phyloP scores from a whole-genome alignment of 2,797 vertebrate species.

The Sitta carolinensis region DNA sequence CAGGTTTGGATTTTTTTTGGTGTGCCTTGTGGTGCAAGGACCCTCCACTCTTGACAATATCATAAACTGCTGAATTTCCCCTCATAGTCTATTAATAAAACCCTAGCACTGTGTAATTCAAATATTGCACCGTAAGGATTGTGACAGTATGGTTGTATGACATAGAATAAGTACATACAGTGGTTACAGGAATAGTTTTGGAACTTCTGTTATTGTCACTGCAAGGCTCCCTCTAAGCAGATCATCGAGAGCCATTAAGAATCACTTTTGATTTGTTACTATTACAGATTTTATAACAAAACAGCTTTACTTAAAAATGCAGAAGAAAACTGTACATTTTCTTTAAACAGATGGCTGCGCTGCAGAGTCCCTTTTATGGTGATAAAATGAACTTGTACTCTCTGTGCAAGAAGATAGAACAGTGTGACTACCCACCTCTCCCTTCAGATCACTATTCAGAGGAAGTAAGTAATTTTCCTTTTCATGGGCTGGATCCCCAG shows the following conservation, averaged over 20 bases:
- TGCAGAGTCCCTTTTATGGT: conserved; percentile 98
- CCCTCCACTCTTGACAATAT: neutral
- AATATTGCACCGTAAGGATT: neutral
- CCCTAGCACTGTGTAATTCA: neutral
- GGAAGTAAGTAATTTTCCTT: conserved; percentile 81
- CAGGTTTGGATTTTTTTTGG: neutral
- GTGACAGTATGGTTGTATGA: neutral
- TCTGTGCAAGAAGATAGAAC: conserved; percentile 98
- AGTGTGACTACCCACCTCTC: conserved; percentile 97
- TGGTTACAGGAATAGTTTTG: neutral
- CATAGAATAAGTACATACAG: neutral
- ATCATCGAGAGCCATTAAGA: neutral
- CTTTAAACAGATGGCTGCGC: conserved; percentile 91
- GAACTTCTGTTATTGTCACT: neutral
- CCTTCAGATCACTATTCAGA: conserved; percentile 98
- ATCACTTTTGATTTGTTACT: neutral
- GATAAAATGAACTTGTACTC: conserved; percentile 99
- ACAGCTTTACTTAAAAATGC: neutral
- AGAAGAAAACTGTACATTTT: conserved; percentile 10
- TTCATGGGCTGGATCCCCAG: neutral
- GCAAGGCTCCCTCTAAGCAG: neutral
- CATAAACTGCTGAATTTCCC: neutral
- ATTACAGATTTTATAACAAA: neutral
- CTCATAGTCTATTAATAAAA: neutral
- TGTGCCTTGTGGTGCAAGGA: neutral